Percentiles rank a stretch among this genome's conserved stretches.
Conservation (phyloP, 2,797 vertebrate genomes). For the Gila robusta region DNA sequence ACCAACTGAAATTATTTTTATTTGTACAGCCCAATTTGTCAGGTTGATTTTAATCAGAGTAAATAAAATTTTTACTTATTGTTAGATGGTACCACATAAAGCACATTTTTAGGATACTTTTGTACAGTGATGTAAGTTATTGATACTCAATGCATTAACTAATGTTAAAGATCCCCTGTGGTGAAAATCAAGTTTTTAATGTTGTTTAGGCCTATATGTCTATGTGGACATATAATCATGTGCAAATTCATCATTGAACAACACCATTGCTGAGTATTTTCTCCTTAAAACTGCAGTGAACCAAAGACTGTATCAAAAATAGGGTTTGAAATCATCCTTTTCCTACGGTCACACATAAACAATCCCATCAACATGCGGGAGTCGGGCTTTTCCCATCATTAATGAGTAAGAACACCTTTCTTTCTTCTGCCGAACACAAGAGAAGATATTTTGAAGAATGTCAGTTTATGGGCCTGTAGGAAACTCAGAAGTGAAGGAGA, state of each 20-base stretch:
- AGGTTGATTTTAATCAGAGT: neutral
- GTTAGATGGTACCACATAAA: neutral
- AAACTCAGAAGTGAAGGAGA: too few relatives aligned
- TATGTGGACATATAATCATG: neutral
- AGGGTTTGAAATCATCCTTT: neutral
- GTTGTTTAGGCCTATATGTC: too few relatives aligned
- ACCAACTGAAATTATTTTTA: neutral
- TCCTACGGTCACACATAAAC: neutral
- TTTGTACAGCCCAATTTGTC: neutral
- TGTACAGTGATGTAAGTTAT: neutral
- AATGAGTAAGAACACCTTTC: too few relatives aligned
- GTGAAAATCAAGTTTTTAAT: neutral
- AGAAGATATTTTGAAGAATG: too few relatives aligned
- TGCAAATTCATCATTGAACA: neutral
- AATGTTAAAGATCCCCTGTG: neutral
- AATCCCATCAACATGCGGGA: neutral
- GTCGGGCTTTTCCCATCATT: neutral
- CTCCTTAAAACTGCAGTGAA: neutral
- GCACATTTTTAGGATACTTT: neutral
- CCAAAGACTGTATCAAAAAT: neutral
- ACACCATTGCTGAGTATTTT: neutral
- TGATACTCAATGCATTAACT: neutral
- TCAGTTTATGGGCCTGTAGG: too few relatives aligned
- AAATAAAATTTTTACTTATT: neutral
- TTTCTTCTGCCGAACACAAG: too few relatives aligned